A percentile compares a stretch with the other conserved stretches of the same genome.
Evolutionary conservation across 2,113 vertebrate species (phyloP).

Genomic region (Ailurus styani): DNA sequence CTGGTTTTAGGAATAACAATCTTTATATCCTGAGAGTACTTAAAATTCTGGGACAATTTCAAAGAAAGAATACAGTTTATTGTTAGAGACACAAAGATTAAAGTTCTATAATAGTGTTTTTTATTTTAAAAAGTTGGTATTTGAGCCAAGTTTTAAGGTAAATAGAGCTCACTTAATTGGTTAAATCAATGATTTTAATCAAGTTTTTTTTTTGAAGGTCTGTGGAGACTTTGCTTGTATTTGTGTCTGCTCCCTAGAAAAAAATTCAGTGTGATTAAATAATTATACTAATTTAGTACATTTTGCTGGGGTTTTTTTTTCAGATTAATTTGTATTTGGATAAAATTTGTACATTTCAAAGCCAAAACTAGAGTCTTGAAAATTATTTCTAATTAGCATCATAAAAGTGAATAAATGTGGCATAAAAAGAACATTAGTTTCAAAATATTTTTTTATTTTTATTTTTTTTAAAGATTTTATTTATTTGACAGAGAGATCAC

Average conservation of each 20-base stretch:
- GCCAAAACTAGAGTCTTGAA: neutral
- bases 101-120: neutral
- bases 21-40: neutral
- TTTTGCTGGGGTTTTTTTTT: neutral
- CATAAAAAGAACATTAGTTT: neutral
- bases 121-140: neutral
- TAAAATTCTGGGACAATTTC: neutral
- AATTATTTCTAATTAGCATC: neutral
- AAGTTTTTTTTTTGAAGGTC: neutral
- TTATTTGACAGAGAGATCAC: too few relatives aligned
- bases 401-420: neutral
- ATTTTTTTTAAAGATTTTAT: too few relatives aligned
- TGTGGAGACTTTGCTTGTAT: neutral
- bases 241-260: neutral
- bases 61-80: neutral
- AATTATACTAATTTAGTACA: neutral
- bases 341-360: neutral
- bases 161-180: neutral
- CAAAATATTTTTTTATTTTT: conserved; percentile 27
- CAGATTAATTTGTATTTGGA: neutral
- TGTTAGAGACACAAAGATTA: neutral
- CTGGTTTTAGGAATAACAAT: neutral
- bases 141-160: neutral
- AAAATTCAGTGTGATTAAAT: neutral
- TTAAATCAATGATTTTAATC: neutral